Evolutionary conservation across 1,140 invertebrate species (phyloP), one percentile per base, ranked within the genome.

Genomic region (Araneus ventricosus): DNA sequence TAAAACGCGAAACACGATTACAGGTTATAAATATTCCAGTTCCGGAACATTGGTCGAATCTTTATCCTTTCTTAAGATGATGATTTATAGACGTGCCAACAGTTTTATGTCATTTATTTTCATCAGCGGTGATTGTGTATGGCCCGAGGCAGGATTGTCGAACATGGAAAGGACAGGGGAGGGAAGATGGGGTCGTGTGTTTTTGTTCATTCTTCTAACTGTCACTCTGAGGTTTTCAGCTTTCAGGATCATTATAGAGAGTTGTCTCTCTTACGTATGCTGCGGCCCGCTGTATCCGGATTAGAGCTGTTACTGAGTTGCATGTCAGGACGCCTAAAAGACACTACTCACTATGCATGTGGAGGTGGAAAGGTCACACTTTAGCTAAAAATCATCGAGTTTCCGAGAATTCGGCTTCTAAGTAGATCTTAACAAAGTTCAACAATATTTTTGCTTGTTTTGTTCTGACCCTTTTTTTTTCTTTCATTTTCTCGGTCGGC

Each of bases 51-150:
- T 85, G 79, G 37, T 88, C 61, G 61, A 88, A 41, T 88, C 61
- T 70, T 90, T 82, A 90, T 80, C 88, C 88, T 80, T 82, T 93
- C 82, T 93, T 93, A 93, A 93, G 91, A 93, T 88, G 84, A 87
- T 93, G 91, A 93, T 93, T 93, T 93, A 93, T 93, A 80, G 67
- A 88, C 80, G 45, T 87, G 86, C 57, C 91, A 93, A 93, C 91
- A 88, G 84, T 93, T 88, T 93, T 80, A 61, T 80, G 91, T 93
- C 91, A 61, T 93, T 93, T 93, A 93, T 93, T 93, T 93, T 88
- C 91, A 93, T 93, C 91, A 93, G 63, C 52, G 41, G 82, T 86
- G 90, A 92, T 92, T 86, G 80, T 92, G 39, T 41, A 45, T 92
- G 59, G 61, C 90, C 82, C 6, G 30, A 30, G 59, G 90, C 45